Evolutionary conservation across 92 coral and sea anemone species (phyloP).

Genomic region (Paramuricea clavata): DNA sequence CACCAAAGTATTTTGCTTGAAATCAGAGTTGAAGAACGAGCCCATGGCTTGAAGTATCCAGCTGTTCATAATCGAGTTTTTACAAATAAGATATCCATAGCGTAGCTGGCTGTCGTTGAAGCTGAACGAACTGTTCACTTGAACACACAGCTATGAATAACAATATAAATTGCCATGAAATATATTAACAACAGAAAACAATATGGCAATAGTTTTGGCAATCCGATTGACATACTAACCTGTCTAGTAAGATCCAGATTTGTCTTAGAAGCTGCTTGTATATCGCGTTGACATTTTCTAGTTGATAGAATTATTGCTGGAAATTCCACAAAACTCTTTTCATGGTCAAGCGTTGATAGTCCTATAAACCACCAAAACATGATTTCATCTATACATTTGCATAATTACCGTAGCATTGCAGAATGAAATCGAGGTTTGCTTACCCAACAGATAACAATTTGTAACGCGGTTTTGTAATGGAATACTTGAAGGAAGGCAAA

Average conservation of each 20-base stretch:
- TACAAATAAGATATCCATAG: constrained; percentile 21
- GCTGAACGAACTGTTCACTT: not conserved
- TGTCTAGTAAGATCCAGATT: not conserved
- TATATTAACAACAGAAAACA: not conserved
- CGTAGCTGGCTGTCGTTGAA: not conserved
- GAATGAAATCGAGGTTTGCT: not conserved
- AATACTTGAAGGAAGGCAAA: constrained; percentile 30
- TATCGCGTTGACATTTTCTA: not conserved
- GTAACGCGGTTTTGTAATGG: not conserved
- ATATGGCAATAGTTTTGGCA: not conserved
- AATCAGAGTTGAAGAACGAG: not conserved
- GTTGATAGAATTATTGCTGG: constrained; percentile 12
- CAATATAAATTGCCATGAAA: not conserved
- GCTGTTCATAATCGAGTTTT: not conserved
- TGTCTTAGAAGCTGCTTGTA: not conserved
- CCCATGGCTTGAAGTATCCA: constrained; percentile 42
- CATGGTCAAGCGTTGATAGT: not conserved
- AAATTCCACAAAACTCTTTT: not conserved
- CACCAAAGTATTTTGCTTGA: not conserved
- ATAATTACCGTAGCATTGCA: not conserved
- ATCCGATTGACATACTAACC: constrained; percentile 15
- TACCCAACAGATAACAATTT: constrained; percentile 10
- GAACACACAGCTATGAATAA: constrained; percentile 2
- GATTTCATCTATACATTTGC: not conserved
- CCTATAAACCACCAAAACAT: not conserved